A percentile compares a stretch with the other conserved stretches of the same genome.
Evolutionary conservation across 1,140 invertebrate genomes (phyloP).

Genomic region (Dufourea novaeangliae): DNA sequence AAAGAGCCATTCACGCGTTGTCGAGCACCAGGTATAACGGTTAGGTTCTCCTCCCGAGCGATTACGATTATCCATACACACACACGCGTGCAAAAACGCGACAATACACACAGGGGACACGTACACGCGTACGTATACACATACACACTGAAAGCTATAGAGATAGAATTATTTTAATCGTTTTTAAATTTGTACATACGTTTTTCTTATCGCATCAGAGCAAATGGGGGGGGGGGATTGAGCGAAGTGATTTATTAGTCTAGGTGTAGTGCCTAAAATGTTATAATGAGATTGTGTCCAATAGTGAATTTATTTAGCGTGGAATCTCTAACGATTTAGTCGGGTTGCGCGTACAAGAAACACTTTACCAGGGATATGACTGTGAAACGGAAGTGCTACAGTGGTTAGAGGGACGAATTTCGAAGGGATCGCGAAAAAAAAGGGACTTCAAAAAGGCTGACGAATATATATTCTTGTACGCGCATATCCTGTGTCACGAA

Average conservation of each 20-base stretch:
- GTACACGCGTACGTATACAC: not conserved
- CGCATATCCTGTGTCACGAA: not conserved
- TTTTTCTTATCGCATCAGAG: slow-evolving; percentile 67
- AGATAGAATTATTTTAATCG: slow-evolving; percentile 55
- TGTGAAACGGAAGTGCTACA: no score
- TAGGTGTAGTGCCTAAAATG: slow-evolving; percentile 76
- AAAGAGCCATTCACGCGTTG: not conserved
- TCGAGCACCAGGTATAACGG: slow-evolving; percentile 41
- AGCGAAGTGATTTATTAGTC: slow-evolving; percentile 67
- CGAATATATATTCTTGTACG: not conserved
- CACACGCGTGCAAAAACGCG: not conserved
- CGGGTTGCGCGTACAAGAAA: slow-evolving; percentile 1
- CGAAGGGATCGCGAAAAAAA: not conserved
- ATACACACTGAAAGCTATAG: slow-evolving; percentile 13
- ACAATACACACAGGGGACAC: slow-evolving; percentile 15
- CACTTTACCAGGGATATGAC: not conserved
- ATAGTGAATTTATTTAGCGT: slow-evolving; percentile 61
- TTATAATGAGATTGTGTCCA: slow-evolving; percentile 62
- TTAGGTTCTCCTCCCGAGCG: slow-evolving; percentile 34
- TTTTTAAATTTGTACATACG: slow-evolving; percentile 67
- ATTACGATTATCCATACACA: not conserved
- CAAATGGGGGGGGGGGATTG: slow-evolving; percentile 24
- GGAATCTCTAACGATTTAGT: slow-evolving; percentile 43
- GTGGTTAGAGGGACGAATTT: not conserved
- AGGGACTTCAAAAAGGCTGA: not conserved